Evolutionary conservation across 2,113 vertebrate species (phyloP).

Genomic region (Eretmochelys imbricata): DNA sequence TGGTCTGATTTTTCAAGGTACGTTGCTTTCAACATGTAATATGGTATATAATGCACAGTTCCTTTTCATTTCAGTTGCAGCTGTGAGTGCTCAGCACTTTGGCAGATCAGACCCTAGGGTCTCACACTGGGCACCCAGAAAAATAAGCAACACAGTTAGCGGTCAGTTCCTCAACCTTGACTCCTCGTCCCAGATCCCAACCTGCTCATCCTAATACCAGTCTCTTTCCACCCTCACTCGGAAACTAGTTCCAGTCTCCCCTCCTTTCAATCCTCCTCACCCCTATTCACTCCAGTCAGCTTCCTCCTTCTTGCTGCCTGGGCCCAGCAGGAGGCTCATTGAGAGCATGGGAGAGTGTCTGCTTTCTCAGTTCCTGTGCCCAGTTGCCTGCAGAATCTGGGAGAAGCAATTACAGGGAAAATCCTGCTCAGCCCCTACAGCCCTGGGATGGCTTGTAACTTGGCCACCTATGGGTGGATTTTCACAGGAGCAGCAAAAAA

Average conservation of each 20-base stretch:
- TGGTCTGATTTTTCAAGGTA: no score
- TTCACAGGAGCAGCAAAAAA: neutral
- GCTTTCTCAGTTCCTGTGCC: neutral
- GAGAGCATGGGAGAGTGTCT: neutral
- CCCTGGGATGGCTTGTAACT: neutral
- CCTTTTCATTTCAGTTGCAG: neutral
- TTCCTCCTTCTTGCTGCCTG: neutral
- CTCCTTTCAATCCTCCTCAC: neutral
- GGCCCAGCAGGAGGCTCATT: neutral
- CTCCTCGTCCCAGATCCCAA: neutral
- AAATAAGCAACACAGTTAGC: neutral
- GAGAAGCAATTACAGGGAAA: neutral
- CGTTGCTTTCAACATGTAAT: no score
- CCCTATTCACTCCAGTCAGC: neutral
- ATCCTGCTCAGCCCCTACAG: no score
- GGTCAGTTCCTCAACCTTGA: neutral
- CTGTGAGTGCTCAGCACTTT: neutral
- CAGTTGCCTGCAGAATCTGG: neutral
- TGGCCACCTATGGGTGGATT: neutral
- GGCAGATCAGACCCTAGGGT: neutral
- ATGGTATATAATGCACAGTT: no score
- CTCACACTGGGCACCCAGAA: neutral
- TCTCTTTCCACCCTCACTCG: neutral
- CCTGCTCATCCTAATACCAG: neutral
- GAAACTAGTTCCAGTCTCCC: neutral